Evolutionary conservation across 2,113 vertebrate species (phyloP).

Genomic region (Canis aureus): DNA sequence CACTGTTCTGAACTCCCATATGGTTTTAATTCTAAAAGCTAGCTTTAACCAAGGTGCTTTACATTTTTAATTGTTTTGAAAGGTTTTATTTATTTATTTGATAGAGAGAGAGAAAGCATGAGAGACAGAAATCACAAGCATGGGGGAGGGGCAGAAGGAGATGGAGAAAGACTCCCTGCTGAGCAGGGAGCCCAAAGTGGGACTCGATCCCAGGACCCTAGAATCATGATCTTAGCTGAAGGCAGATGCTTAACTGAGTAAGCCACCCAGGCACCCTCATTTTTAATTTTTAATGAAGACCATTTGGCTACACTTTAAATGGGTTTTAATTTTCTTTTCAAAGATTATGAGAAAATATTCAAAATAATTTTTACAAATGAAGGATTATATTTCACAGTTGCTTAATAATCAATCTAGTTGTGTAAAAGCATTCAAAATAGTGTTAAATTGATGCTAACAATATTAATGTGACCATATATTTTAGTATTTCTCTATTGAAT

Average conservation of each 20-base stretch:
- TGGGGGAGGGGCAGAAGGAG: too few relatives aligned
- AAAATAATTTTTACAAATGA: slow-evolving; percentile 22
- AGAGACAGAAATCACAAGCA: too few relatives aligned
- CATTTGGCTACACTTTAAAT: neutral
- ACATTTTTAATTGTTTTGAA: neutral
- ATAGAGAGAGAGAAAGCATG: too few relatives aligned
- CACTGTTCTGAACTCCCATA: neutral
- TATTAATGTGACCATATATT: slow-evolving; percentile 1
- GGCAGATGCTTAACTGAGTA: too few relatives aligned
- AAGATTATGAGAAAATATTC: slow-evolving; percentile 18
- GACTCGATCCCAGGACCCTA: too few relatives aligned
- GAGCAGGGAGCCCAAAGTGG: too few relatives aligned
- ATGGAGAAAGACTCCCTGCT: too few relatives aligned
- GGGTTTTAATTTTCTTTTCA: neutral
- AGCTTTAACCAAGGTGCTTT: slow-evolving; percentile 31
- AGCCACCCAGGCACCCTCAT: neutral
- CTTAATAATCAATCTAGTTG: slow-evolving; percentile 37
- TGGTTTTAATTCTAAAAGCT: slow-evolving; percentile 50
- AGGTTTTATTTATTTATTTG: too few relatives aligned
- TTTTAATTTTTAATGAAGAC: slow-evolving; percentile 63
- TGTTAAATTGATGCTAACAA: neutral
- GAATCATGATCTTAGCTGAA: too few relatives aligned
- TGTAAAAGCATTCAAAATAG: neutral
- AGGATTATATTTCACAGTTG: neutral
- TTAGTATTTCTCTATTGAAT: slow-evolving; percentile 6